A percentile compares a stretch with the other conserved stretches of the same genome.
phyloP scores from a whole-genome alignment of 2,797 vertebrate species.

The Parotocinclus haroldoi region DNA sequence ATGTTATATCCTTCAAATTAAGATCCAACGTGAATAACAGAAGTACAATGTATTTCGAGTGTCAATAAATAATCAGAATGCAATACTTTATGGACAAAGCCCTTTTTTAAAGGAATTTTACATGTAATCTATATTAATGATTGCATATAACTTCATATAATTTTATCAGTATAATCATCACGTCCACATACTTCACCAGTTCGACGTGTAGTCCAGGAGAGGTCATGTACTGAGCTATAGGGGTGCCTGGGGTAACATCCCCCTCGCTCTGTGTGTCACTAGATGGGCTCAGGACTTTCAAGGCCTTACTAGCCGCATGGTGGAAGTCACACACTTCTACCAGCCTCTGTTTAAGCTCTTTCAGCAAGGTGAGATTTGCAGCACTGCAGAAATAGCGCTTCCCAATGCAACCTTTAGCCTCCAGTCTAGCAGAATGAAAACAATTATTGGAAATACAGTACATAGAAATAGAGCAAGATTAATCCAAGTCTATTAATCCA shows the following conservation, averaged over 20 bases:
- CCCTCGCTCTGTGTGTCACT: slow-evolving; percentile 62
- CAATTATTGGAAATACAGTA: too few relatives aligned
- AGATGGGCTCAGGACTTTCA: slow-evolving; percentile 70
- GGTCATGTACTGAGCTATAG: slow-evolving; percentile 67
- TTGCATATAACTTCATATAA: too few relatives aligned
- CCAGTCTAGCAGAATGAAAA: slow-evolving; percentile 75
- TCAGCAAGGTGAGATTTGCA: slow-evolving; percentile 74
- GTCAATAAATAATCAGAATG: not conserved
- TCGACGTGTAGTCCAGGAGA: slow-evolving; percentile 90
- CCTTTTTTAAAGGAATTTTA: not conserved
- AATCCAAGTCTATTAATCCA: too few relatives aligned
- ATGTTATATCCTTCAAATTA: too few relatives aligned
- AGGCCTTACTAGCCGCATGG: slow-evolving; percentile 87
- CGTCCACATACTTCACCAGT: slow-evolving; percentile 79
- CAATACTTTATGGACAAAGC: too few relatives aligned
- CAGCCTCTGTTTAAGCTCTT: slow-evolving; percentile 83
- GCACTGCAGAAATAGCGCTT: slow-evolving; percentile 85
- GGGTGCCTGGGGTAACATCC: slow-evolving; percentile 54
- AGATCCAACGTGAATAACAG: too few relatives aligned
- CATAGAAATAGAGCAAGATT: too few relatives aligned
- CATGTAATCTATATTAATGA: too few relatives aligned
- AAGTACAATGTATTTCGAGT: too few relatives aligned
- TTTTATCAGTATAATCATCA: not conserved
- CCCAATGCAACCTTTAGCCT: slow-evolving; percentile 88
- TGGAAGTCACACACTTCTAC: slow-evolving; percentile 92